Evolutionary conservation across 2,888 invertebrate genomes (phyloP).

Genomic region (Melanophora roralis): DNA sequence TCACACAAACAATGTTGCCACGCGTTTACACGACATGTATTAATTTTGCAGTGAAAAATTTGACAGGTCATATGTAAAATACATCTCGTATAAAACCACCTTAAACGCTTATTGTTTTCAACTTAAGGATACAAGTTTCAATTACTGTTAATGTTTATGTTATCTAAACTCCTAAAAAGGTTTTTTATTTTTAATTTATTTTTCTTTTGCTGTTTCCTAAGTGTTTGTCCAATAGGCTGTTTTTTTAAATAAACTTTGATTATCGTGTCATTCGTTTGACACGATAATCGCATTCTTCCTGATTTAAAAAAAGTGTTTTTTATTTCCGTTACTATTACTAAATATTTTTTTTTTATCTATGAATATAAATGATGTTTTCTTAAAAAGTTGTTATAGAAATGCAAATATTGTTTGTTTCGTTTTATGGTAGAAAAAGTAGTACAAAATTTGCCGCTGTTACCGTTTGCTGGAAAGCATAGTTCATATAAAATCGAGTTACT

Average conservation of each 20-base stretch:
- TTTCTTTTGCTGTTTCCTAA: neutral
- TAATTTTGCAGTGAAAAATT: too few species aligned
- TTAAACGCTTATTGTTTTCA: conserved; percentile 9
- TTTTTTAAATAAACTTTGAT: conserved; percentile 39
- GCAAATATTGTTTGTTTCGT: neutral
- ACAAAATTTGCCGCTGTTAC: neutral
- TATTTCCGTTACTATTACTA: conserved; percentile 16
- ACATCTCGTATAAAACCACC: too few species aligned
- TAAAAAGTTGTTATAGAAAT: neutral
- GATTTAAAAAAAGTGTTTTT: conserved; percentile 9
- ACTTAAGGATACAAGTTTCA: neutral
- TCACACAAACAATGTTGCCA: too few species aligned
- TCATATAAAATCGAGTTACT: too few species aligned
- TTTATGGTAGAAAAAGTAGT: neutral
- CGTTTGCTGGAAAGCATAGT: too few species aligned
- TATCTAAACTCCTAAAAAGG: neutral
- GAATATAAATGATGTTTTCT: conserved; percentile 36
- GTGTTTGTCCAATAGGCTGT: conserved; percentile 19
- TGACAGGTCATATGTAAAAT: too few species aligned
- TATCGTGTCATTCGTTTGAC: neutral
- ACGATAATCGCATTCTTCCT: neutral
- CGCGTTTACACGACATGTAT: too few species aligned
- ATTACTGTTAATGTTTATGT: conserved; percentile 2
- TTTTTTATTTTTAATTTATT: neutral
- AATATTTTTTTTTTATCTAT: conserved; percentile 10